Percentiles rank a stretch among this genome's conserved stretches.
Evolutionary conservation across 2,888 invertebrate genomes (phyloP).

Genomic region (Heteromurus nitidus): DNA sequence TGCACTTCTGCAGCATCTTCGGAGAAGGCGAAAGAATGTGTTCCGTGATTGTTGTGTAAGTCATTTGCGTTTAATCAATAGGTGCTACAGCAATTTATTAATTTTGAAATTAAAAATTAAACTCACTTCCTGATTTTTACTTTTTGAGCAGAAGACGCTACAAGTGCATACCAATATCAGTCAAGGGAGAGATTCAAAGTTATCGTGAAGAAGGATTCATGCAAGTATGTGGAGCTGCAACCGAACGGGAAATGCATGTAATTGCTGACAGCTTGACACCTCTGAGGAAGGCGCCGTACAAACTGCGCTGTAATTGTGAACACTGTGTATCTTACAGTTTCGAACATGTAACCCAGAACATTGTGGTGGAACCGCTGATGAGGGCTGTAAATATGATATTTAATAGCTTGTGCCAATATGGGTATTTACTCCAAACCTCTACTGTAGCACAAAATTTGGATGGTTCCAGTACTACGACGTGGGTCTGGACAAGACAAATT

Average conservation of each 20-base stretch:
- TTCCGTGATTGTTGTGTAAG: constrained; percentile 57
- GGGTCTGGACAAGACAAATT: constrained; percentile 61
- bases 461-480: constrained; percentile 60
- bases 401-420: constrained; percentile 51
- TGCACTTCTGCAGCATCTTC: neutral
- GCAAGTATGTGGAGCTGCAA: constrained; percentile 63
- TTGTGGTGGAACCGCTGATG: constrained; percentile 63
- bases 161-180: constrained; percentile 39
- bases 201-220: constrained; percentile 57
- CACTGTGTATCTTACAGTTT: constrained; percentile 62
- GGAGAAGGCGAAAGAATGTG: constrained; percentile 28
- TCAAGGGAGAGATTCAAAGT: constrained; percentile 8
- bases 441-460: constrained; percentile 60
- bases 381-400: constrained; percentile 58
- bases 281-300: constrained; percentile 25
- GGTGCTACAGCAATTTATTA: neutral
- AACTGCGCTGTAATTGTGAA: constrained; percentile 59
- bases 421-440: constrained; percentile 58
- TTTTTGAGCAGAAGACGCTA: constrained; percentile 51
- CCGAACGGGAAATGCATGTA: constrained; percentile 57
- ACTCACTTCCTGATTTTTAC: neutral
- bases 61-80: neutral
- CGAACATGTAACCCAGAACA: constrained; percentile 23
- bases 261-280: constrained; percentile 49
- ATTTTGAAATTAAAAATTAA: neutral